A percentile compares a stretch with the other conserved stretches of the same genome.
These are phyloP conservation scores for Orthosia gracilis DNA, from an alignment of 2,888 invertebrate species.

Conservation along the genomic window DNA sequence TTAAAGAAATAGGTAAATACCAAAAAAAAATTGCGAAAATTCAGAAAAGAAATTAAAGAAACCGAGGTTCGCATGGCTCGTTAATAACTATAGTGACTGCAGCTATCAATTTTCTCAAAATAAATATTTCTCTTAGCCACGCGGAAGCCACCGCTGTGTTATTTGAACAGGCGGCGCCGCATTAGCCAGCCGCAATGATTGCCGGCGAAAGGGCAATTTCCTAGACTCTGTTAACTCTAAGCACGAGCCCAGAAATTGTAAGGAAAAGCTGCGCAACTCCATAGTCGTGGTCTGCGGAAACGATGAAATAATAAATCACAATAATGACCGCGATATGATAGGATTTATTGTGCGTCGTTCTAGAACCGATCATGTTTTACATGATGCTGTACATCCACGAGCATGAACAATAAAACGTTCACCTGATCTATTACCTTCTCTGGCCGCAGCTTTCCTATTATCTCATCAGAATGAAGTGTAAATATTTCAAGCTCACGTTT, in stretches of 20 bases:
- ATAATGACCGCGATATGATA: constrained; percentile 75
- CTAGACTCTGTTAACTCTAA: constrained; percentile 83
- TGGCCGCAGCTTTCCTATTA: constrained; percentile 58
- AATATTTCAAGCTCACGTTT: constrained; percentile 61
- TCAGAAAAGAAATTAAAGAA: constrained; percentile 64
- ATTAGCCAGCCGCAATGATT: constrained; percentile 86
- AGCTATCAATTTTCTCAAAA: constrained; percentile 86
- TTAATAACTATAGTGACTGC: constrained; percentile 79
- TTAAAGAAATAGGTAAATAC: constrained; percentile 25
- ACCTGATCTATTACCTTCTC: constrained; percentile 58
- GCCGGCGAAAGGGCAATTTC: constrained; percentile 86
- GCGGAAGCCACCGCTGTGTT: constrained; percentile 87
- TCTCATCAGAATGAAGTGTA: constrained; percentile 57
- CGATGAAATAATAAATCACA: constrained; percentile 85
- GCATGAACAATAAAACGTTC: constrained; percentile 55
- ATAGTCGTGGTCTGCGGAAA: constrained; percentile 81
- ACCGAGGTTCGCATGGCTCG: constrained; percentile 67
- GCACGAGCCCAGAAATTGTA: constrained; percentile 84
- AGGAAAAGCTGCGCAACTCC: constrained; percentile 77
- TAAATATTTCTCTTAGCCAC: constrained; percentile 85
- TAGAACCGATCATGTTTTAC: constrained; percentile 61
- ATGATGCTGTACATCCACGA: constrained; percentile 49
- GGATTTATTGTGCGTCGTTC: constrained; percentile 70
- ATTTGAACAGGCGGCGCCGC: constrained; percentile 82
- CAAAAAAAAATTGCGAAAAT: constrained; percentile 22